Percentiles rank a stretch among this genome's conserved stretches.
These are phyloP conservation scores for Drosophila prolongata DNA, from an alignment of 2,888 invertebrate species.

Conservation along the genomic window DNA sequence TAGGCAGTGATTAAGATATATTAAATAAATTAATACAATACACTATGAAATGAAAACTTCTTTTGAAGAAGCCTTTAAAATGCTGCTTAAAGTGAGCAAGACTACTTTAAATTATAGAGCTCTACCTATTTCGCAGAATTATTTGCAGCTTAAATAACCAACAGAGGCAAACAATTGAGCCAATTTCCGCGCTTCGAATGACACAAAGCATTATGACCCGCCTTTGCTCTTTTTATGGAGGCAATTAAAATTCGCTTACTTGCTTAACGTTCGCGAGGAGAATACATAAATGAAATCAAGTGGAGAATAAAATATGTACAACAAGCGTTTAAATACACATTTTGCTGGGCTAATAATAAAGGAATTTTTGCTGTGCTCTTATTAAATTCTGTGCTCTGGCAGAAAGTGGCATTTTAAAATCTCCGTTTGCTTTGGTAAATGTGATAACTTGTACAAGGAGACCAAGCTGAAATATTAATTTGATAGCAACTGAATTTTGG, in stretches of 20 bases:
- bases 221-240: conserved; percentile 23
- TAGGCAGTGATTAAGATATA: too few species aligned
- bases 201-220: conserved; percentile 7
- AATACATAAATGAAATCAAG: conserved; percentile 18
- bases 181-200: conserved; percentile 14
- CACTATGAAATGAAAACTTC: too few species aligned
- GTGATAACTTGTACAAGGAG: conserved; percentile 2
- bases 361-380: conserved; percentile 19
- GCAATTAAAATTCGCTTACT: conserved; percentile 46
- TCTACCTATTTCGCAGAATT: neutral
- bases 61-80: too few species aligned
- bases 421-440: neutral
- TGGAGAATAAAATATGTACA: conserved; percentile 23
- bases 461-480: conserved; percentile 3
- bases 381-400: conserved; percentile 19
- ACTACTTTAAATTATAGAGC: neutral
- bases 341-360: conserved; percentile 20
- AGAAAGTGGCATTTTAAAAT: conserved; percentile 2
- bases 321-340: conserved; percentile 33
- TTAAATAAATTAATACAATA: too few species aligned
- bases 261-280: neutral
- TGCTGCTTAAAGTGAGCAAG: too few species aligned
- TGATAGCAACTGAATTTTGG: conserved; percentile 18
- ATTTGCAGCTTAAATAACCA: conserved; percentile 4
- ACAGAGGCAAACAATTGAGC: neutral